Conservation (phyloP, 1,140 invertebrate species). For the Diploscapter pachys region DNA sequence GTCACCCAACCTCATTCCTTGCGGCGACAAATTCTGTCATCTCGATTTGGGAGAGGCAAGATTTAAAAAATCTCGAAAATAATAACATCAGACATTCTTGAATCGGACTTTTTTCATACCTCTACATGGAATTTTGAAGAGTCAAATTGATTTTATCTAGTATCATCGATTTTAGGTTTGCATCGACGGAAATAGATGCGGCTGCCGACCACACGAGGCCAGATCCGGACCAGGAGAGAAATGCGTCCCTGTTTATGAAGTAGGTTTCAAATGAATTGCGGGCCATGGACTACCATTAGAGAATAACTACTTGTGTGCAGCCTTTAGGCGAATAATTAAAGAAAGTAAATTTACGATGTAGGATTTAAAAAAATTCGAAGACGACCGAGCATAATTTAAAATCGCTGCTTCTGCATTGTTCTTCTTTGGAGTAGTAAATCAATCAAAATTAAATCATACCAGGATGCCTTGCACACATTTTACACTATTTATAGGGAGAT, state of each 20-base stretch:
- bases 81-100: background rate
- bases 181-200: conserved; percentile 37
- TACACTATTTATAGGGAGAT: background rate
- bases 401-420: background rate
- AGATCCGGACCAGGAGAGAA: conserved; percentile 22
- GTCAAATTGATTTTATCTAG: too few species aligned
- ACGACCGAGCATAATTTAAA: background rate
- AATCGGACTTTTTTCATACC: too few species aligned
- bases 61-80: background rate
- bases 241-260: conserved; percentile 29
- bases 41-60: conserved; percentile 25
- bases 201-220: conserved; percentile 32
- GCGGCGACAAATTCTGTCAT: conserved; percentile 32
- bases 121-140: too few species aligned
- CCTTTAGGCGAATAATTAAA: too few species aligned
- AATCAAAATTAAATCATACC: too few species aligned
- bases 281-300: too few species aligned
- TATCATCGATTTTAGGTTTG: conserved; percentile 12
- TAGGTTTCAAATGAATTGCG: background rate
- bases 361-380: background rate
- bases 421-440: background rate
- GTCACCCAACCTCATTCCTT: conserved; percentile 34
- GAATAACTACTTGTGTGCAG: too few species aligned
- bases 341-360: too few species aligned
- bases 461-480: too few species aligned